Evolutionary conservation across 2,888 invertebrate genomes (phyloP), one percentile per base, ranked within the genome.

Genomic region (Brachypalpus laphriformis): DNA sequence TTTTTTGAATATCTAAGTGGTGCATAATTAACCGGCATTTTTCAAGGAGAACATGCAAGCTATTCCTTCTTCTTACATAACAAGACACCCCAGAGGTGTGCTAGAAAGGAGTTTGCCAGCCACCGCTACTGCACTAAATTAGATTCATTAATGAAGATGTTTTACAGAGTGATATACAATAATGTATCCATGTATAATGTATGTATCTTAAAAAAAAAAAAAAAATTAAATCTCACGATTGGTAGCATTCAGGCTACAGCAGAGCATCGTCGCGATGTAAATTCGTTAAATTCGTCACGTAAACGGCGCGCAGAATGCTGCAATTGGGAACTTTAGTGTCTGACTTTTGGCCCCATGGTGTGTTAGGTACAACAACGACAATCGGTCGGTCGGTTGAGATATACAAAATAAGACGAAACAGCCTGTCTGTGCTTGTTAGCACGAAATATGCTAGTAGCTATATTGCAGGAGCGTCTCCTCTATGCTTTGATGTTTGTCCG

Each of bases 271-370:
- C 20, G 57, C 63, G 59, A 82, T 66, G 82, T 75, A 51, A 59
- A 72, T 68, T 81, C 72, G 78, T 61, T 75, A 85, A 72, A 82
- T 82, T 81, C 80, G 59, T 85, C 81, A 85, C 81, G 83, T 85
- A 81, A 85, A 85, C 47, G 61, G 77, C 31, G 70, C 80, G 65
- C 80, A 74, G 75, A 80, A 80, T 85, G 80, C 75, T 57, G 75
- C 81, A 72, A 75, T 85, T 71, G 81, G 81, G 75, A 81, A 76
- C 85, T 85, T 75, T 76, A 81, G 65, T 81, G 81, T 42, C 75
- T 85, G 85, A 85, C 85, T 85, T 85, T 81, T 85, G 80, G 81
- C 81, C 81, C 25, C 85, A 18, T 28, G 63, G 37, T 63, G 63
- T 65, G 28, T 47, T 61, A 7, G 22, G 47, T 54, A 74, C 49